A percentile compares a stretch with the other conserved stretches of the same genome.
These are phyloP conservation scores for Eupithecia pulchellata DNA, from an alignment of 2,888 invertebrate genomes.

Conservation along the genomic window DNA sequence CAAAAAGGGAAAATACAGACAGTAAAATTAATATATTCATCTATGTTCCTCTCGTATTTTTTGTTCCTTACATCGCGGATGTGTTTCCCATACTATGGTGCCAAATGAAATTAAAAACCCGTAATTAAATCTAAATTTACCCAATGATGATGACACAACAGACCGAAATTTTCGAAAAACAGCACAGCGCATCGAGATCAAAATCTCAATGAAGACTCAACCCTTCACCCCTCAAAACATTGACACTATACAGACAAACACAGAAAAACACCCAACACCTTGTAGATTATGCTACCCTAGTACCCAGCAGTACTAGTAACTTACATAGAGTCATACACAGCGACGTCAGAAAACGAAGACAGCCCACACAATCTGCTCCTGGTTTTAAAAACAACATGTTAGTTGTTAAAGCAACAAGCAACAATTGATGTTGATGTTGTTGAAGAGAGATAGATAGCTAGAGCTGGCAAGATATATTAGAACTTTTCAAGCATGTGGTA, in stretches of 20 bases:
- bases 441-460: neutral
- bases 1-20: too few relatives aligned
- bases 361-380: conserved; percentile 50
- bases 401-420: conserved; percentile 11
- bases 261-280: neutral
- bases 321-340: conserved; percentile 54
- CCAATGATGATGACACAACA: too few relatives aligned
- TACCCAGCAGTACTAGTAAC: conserved; percentile 35
- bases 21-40: too few relatives aligned
- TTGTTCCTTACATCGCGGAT: too few relatives aligned
- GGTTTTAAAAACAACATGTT: conserved; percentile 30
- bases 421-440: neutral
- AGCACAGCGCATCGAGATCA: neutral
- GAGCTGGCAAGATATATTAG: neutral
- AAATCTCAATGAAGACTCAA: neutral
- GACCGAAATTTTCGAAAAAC: neutral
- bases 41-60: too few relatives aligned
- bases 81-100: too few relatives aligned
- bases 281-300: neutral
- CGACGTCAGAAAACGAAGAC: conserved; percentile 33
- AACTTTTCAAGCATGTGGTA: neutral
- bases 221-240: neutral
- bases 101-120: neutral
- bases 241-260: neutral
- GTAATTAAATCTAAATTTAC: too few relatives aligned